A percentile compares a stretch with the other conserved stretches of the same genome.
These are phyloP conservation scores for Cynaeus angustus DNA, from an alignment of 2,888 invertebrate genomes.

Conservation along the genomic window DNA sequence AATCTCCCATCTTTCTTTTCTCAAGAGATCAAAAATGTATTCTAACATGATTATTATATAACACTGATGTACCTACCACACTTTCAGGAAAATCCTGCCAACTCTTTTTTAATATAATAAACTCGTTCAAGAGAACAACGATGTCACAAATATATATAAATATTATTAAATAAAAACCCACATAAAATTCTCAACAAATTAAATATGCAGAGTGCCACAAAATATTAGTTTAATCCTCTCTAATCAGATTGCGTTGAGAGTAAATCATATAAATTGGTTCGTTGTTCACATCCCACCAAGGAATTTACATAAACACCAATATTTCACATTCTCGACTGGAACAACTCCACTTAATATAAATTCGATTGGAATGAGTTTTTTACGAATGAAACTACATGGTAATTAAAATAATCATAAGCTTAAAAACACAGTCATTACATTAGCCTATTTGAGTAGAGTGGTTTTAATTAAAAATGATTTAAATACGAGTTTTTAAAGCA, in stretches of 20 bases:
- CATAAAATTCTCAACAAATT: background rate
- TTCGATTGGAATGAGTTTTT: background rate
- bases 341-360: background rate
- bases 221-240: slow-evolving; percentile 3
- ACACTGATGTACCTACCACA: too few relatives aligned
- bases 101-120: too few relatives aligned
- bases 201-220: background rate
- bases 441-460: too few relatives aligned
- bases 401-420: background rate
- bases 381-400: background rate
- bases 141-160: too few relatives aligned
- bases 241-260: slow-evolving; percentile 3
- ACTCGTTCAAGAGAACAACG: too few relatives aligned
- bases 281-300: slow-evolving; percentile 9
- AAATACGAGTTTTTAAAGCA: too few relatives aligned
- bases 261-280: slow-evolving; percentile 6
- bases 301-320: slow-evolving; percentile 14
- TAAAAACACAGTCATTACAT: background rate
- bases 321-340: slow-evolving; percentile 6
- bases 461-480: too few relatives aligned
- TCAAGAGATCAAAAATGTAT: too few relatives aligned
- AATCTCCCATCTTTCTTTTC: too few relatives aligned
- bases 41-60: too few relatives aligned
- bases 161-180: too few relatives aligned
- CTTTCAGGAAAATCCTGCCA: too few relatives aligned